Evolutionary conservation across 2,113 vertebrate genomes (phyloP).

Genomic region (Dasyornis broadbenti): DNA sequence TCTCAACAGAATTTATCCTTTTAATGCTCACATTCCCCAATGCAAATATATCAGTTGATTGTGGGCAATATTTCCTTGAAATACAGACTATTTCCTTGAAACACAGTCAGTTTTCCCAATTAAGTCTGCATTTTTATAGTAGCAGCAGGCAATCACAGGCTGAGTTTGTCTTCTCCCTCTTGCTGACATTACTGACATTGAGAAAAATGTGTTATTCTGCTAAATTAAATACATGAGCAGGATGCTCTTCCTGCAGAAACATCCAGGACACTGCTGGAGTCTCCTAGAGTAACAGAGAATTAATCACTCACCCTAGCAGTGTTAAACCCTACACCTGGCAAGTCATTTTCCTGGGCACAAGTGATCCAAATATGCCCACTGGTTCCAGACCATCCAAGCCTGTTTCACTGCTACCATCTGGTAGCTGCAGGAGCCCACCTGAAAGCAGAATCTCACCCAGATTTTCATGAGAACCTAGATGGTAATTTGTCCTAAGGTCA

Average conservation of each 20-base stretch:
- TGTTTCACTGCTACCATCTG: neutral
- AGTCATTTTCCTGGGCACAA: neutral
- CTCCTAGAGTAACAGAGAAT: neutral
- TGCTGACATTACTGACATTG: neutral
- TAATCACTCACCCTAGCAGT: neutral
- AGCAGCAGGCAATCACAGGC: neutral
- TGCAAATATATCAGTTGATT: neutral
- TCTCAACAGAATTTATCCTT: neutral
- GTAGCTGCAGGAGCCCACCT: neutral
- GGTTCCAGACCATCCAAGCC: neutral
- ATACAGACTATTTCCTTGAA: neutral
- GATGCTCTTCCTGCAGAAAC: neutral
- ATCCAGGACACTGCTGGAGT: neutral
- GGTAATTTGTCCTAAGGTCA: neutral
- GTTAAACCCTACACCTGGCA: neutral
- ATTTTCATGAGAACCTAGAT: neutral
- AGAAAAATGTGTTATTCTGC: neutral
- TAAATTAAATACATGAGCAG: neutral
- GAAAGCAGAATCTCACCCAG: neutral
- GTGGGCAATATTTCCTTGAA: neutral
- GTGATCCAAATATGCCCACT: neutral
- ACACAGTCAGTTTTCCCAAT: neutral
- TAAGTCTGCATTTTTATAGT: neutral
- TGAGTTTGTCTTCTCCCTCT: neutral
- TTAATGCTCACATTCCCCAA: neutral